phyloP scores from a whole-genome alignment of 2,888 invertebrate genomes.

The Eupsilia transversa region DNA sequence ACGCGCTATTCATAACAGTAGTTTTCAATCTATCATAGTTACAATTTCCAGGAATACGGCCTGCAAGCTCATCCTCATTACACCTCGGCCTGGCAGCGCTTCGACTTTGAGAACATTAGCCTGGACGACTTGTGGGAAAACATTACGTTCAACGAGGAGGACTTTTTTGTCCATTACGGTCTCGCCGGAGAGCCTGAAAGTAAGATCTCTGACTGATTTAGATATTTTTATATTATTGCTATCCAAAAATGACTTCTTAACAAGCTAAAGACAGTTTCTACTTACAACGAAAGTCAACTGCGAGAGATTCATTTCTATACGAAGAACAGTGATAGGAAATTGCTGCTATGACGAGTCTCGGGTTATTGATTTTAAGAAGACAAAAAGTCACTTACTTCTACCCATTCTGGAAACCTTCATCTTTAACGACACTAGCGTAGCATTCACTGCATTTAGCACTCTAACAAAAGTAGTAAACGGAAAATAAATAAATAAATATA shows the following conservation, averaged over 20 bases:
- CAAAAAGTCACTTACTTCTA: background rate
- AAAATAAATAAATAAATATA: too few species aligned
- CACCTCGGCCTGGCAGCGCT: constrained; percentile 90
- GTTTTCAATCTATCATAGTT: background rate
- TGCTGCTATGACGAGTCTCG: too few species aligned
- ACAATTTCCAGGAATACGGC: constrained; percentile 84
- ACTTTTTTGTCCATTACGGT: constrained; percentile 90
- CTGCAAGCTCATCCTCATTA: constrained; percentile 87
- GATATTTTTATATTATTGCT: background rate
- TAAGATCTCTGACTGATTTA: constrained; percentile 73
- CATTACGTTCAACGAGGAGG: constrained; percentile 89
- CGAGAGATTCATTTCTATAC: background rate
- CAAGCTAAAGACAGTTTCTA: background rate
- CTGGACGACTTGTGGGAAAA: constrained; percentile 91
- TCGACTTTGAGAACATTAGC: constrained; percentile 89
- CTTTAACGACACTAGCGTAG: background rate
- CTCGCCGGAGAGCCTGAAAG: constrained; percentile 86
- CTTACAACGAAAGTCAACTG: background rate
- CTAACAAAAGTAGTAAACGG: background rate
- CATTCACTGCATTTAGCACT: background rate
- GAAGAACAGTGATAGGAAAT: too few species aligned
- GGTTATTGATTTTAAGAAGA: background rate
- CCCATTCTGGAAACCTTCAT: background rate
- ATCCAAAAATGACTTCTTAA: background rate
- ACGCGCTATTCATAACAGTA: background rate